A percentile compares a stretch with the other conserved stretches of the same genome.
phyloP scores from a whole-genome alignment of 2,113 vertebrate species.

The Ellobius talpinus region DNA sequence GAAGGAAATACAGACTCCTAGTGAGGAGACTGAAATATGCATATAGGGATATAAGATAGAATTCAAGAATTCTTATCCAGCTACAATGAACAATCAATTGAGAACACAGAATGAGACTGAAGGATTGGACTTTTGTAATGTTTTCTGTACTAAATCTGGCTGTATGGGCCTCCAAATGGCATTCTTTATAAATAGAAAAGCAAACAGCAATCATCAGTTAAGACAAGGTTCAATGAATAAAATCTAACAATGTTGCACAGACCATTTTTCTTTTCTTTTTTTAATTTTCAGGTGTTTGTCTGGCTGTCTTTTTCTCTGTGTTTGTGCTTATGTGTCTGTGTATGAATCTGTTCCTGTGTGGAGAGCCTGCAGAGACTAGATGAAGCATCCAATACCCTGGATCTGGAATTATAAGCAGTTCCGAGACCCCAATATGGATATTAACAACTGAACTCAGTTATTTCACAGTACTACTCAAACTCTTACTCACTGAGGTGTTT shows the following conservation, averaged over 20 bases:
- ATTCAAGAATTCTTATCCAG: background rate
- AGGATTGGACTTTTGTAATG: background rate
- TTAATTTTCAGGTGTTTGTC: background rate
- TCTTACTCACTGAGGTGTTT: background rate
- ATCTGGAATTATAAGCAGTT: background rate
- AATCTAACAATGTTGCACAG: background rate
- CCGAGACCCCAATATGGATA: background rate
- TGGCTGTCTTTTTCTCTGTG: background rate
- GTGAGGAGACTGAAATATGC: background rate
- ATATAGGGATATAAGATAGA: background rate
- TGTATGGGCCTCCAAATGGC: background rate
- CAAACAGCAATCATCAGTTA: background rate
- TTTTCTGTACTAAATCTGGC: background rate
- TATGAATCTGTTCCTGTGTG: background rate
- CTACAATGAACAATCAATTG: background rate
- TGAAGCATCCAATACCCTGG: background rate
- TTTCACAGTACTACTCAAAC: background rate
- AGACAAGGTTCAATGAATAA: background rate
- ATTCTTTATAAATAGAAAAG: background rate
- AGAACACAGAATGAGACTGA: background rate
- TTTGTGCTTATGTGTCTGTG: background rate
- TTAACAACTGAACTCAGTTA: background rate
- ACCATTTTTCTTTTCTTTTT: background rate
- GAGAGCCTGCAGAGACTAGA: background rate
- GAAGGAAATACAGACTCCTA: background rate